Evolutionary conservation across 2,888 invertebrate genomes (phyloP).

Genomic region (Lithosia quadra): DNA sequence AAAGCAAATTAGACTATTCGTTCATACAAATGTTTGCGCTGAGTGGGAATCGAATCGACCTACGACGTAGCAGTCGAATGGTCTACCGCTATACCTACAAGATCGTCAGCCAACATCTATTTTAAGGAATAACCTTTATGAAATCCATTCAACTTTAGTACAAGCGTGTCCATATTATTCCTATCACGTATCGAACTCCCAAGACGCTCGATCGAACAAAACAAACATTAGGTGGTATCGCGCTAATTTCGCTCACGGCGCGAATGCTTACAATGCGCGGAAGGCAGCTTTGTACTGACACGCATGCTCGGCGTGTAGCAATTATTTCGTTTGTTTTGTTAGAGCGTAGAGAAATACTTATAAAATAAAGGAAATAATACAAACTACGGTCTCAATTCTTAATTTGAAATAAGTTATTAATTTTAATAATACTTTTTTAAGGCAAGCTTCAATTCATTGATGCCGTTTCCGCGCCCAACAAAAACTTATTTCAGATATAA

Average conservation of each 20-base stretch:
- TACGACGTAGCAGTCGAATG: no score
- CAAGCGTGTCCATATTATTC: constrained; percentile 41
- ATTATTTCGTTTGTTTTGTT: constrained; percentile 20
- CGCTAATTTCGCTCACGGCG: constrained; percentile 74
- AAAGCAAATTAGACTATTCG: no score
- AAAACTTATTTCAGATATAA: no score
- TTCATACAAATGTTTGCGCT: no score
- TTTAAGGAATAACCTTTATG: background rate
- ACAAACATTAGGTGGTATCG: constrained; percentile 57
- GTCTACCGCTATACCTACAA: no score
- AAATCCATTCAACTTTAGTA: background rate
- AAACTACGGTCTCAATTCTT: background rate
- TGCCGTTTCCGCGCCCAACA: no score
- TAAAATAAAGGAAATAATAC: background rate
- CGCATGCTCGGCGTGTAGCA: constrained; percentile 19
- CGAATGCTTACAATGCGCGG: constrained; percentile 75
- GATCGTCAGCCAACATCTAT: no score
- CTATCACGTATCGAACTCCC: constrained; percentile 64
- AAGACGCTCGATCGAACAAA: constrained; percentile 67
- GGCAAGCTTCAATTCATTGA: no score
- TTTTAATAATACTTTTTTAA: no score
- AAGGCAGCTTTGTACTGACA: constrained; percentile 58
- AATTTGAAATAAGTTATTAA: no score
- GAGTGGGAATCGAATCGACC: no score
- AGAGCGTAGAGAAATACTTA: background rate